Evolutionary conservation across 2,888 invertebrate genomes (phyloP).

Genomic region (Limnephilus rhombicus): DNA sequence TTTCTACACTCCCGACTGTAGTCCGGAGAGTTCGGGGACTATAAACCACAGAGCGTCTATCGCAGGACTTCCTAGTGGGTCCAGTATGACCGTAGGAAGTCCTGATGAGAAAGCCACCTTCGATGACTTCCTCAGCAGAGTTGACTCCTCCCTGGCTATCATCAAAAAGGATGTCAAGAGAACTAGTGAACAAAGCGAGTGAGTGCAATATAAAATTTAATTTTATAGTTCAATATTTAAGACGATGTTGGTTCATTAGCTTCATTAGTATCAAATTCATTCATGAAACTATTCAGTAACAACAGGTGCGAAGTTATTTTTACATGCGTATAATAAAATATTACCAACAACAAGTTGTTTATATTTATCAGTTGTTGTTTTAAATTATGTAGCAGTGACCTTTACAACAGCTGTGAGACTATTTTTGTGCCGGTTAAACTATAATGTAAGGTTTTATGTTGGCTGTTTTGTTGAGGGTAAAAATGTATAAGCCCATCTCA

Average conservation of each 20-base stretch:
- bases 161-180: slow-evolving; percentile 91
- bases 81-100: slow-evolving; percentile 77
- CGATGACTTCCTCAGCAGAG: slow-evolving; percentile 88
- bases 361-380: not conserved
- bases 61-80: slow-evolving; percentile 74
- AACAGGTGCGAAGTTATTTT: not conserved
- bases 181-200: slow-evolving; percentile 89
- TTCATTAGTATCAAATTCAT: not conserved
- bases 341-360: not conserved
- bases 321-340: not conserved
- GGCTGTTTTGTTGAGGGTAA: not conserved
- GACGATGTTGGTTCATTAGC: not conserved
- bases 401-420: not conserved
- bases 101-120: slow-evolving; percentile 86
- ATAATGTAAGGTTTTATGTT: not conserved
- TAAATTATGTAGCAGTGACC: slow-evolving; percentile 6
- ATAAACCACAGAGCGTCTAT: slow-evolving; percentile 78
- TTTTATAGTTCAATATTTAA: not conserved
- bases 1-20: slow-evolving; percentile 79
- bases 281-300: not conserved
- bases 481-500: no score
- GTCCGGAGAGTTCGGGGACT: slow-evolving; percentile 71
- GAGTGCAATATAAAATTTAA: slow-evolving; percentile 73
- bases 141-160: slow-evolving; percentile 90
- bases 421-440: not conserved